Conservation (phyloP, 2,888 invertebrate genomes). For the Rhagonycha lutea region DNA sequence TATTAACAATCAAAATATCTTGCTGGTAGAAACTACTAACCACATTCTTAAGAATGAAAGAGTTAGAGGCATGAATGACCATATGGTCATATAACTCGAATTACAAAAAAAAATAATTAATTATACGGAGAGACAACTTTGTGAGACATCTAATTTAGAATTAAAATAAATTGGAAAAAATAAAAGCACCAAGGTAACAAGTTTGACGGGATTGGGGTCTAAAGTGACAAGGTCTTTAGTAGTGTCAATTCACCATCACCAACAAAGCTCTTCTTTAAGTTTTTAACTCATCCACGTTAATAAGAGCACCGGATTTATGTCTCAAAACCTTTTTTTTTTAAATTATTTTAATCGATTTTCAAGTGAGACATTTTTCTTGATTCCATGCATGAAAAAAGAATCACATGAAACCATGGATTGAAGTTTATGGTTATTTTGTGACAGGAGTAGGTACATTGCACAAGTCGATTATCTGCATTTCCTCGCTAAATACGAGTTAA, state of each 20-base stretch:
- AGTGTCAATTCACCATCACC: constrained; percentile 28
- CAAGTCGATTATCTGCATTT: constrained; percentile 14
- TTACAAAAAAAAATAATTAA: constrained; percentile 28
- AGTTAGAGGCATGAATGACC: constrained; percentile 22
- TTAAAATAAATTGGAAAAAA: constrained; percentile 27
- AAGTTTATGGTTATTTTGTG: neutral
- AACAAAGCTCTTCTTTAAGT: constrained; percentile 24
- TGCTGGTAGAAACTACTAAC: neutral
- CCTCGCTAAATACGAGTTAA: constrained; percentile 3
- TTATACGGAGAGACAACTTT: constrained; percentile 27
- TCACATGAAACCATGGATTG: neutral
- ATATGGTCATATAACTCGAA: constrained; percentile 25
- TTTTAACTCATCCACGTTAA: constrained; percentile 12
- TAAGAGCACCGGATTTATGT: constrained; percentile 12
- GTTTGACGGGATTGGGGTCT: constrained; percentile 29
- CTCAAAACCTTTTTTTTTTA: neutral
- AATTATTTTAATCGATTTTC: neutral
- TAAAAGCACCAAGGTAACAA: constrained; percentile 27
- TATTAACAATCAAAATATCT: neutral
- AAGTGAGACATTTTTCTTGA: neutral
- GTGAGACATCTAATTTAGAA: constrained; percentile 29
- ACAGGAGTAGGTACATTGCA: neutral
- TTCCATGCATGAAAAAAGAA: neutral
- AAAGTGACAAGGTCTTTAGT: constrained; percentile 32
- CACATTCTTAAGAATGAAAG: constrained; percentile 20